A percentile compares a stretch with the other conserved stretches of the same genome.
Conservation (phyloP, 92 coral and sea anemone species). For the Virgularia gustaviana region DNA sequence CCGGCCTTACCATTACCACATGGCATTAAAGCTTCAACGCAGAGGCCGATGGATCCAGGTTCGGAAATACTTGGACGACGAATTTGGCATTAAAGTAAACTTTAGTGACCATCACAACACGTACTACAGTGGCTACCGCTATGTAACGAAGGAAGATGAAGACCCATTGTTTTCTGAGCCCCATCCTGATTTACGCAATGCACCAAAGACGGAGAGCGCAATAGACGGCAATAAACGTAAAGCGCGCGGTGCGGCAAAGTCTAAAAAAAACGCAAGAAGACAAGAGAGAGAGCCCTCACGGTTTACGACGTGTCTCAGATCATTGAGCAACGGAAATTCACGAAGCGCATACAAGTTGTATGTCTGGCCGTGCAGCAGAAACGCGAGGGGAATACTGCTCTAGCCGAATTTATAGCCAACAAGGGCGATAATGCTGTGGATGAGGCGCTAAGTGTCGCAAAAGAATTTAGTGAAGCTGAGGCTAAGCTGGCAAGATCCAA, state of each 20-base stretch:
- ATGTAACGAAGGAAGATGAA: conserved; percentile 44
- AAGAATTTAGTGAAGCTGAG: conserved; percentile 47
- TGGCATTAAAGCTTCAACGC: conserved; percentile 36
- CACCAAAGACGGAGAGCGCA: conserved; percentile 45
- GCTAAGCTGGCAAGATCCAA: conserved; percentile 14
- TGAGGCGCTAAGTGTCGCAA: conserved; percentile 22
- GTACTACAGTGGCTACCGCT: conserved; percentile 43
- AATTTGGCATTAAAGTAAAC: conserved; percentile 49
- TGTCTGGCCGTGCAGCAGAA: conserved; percentile 45
- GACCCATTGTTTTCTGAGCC: conserved; percentile 15
- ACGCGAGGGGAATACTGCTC: conserved; percentile 41
- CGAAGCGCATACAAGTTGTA: conserved; percentile 29
- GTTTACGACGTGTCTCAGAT: conserved; percentile 44
- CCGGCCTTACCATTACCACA: conserved; percentile 33
- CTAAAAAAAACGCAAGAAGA: not conserved
- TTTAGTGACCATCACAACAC: conserved; percentile 54
- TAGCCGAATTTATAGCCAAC: conserved; percentile 57
- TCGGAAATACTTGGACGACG: conserved; percentile 23
- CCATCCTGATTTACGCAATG: conserved; percentile 47
- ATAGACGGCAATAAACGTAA: conserved; percentile 21
- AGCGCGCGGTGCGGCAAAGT: not conserved
- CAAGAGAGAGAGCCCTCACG: conserved; percentile 11
- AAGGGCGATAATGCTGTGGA: conserved; percentile 49
- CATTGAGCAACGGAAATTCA: conserved; percentile 14
- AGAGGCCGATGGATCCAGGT: conserved; percentile 45